Conservation (phyloP, 1,140 invertebrate species). For the Caerostris extrusa region DNA sequence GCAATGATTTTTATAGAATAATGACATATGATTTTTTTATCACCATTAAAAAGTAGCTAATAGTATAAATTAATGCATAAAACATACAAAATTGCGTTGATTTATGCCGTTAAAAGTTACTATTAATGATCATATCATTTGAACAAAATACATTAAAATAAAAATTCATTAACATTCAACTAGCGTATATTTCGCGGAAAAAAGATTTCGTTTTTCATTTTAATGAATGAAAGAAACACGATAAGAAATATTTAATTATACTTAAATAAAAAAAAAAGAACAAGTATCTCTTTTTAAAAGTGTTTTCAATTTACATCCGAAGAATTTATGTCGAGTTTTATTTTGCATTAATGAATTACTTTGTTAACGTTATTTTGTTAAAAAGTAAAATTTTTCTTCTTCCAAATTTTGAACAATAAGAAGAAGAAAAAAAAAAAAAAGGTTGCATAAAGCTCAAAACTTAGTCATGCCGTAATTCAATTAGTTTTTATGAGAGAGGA, state of each 20-base stretch:
- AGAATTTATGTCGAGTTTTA: neutral
- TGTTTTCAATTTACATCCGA: neutral
- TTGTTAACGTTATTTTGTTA: neutral
- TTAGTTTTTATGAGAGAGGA: constrained; percentile 15
- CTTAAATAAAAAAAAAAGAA: neutral
- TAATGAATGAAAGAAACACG: neutral
- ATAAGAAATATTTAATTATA: constrained; percentile 11
- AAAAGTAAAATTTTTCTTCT: neutral
- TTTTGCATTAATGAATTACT: constrained; percentile 9
- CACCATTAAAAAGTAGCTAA: too few species aligned
- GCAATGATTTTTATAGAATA: too few species aligned
- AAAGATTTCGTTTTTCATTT: neutral
- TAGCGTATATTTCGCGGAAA: neutral
- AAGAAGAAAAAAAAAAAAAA: neutral
- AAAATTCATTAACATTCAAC: neutral
- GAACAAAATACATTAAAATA: neutral
- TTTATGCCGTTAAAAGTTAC: neutral
- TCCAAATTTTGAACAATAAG: neutral
- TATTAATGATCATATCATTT: neutral
- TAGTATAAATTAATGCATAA: too few species aligned
- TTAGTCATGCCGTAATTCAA: constrained; percentile 2
- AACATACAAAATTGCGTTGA: neutral
- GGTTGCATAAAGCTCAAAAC: neutral
- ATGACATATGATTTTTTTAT: too few species aligned
- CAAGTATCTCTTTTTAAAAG: neutral